Conservation (phyloP, 2,113 vertebrate genomes). For the Scatophagus argus region DNA sequence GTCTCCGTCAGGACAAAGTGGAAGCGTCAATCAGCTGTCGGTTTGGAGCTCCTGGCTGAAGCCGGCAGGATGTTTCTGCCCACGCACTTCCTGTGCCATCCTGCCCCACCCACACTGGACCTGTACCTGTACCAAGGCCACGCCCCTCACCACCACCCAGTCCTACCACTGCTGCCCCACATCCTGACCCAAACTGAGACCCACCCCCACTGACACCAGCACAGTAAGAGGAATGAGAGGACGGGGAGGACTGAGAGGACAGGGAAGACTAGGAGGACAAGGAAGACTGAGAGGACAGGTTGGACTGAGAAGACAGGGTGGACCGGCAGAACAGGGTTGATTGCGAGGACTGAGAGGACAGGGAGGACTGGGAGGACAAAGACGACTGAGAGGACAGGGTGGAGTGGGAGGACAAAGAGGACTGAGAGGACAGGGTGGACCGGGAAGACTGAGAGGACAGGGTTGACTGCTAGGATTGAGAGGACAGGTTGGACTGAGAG, state of each 20-base stretch:
- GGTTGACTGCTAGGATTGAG: too few species aligned
- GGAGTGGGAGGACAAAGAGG: too few species aligned
- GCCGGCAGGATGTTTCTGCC: conserved; percentile 89
- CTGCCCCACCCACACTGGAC: conserved; percentile 87
- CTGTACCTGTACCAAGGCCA: conserved; percentile 87
- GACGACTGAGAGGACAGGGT: too few species aligned
- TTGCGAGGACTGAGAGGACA: too few species aligned
- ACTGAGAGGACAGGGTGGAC: conserved; percentile 10
- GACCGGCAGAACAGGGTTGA: too few species aligned
- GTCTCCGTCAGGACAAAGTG: conserved; percentile 92
- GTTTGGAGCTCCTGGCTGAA: conserved; percentile 91
- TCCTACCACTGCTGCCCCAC: conserved; percentile 85
- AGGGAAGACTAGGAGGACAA: too few species aligned
- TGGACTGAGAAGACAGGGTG: too few species aligned
- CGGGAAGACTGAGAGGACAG: too few species aligned
- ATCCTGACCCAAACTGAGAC: conserved; percentile 85
- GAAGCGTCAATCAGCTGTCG: conserved; percentile 93
- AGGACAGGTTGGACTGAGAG: too few species aligned
- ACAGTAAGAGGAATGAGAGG: too few species aligned
- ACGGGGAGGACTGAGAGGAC: too few species aligned
- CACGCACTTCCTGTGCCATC: conserved; percentile 88
- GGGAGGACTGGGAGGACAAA: too few species aligned
- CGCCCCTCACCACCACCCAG: conserved; percentile 72
- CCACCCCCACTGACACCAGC: conserved; percentile 6
- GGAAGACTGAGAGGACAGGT: conserved; percentile 8